Percentiles rank a stretch among this genome's conserved stretches.
These are phyloP conservation scores for Papilio helenus DNA, from an alignment of 1,140 invertebrate species.

Conservation along the genomic window DNA sequence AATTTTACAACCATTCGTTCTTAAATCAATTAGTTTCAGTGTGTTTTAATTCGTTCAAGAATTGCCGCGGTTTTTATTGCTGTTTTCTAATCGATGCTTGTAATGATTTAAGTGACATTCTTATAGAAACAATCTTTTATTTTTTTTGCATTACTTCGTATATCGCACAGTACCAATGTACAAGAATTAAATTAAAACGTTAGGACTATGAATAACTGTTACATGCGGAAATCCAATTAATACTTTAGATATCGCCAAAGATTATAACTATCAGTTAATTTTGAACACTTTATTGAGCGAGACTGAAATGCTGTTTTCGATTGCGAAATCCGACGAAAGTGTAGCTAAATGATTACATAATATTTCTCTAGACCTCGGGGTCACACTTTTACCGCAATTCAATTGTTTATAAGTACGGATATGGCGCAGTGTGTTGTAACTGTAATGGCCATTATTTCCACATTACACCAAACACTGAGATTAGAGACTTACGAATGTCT, in stretches of 20 bases:
- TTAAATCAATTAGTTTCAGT: slow-evolving; percentile 21
- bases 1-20: background rate
- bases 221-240: background rate
- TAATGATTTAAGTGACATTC: background rate
- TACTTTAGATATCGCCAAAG: background rate
- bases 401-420: slow-evolving; percentile 56
- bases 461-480: background rate
- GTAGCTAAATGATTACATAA: slow-evolving; percentile 51
- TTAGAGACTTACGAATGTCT: background rate
- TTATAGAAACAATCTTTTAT: background rate
- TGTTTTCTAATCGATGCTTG: slow-evolving; percentile 10
- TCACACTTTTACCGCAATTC: slow-evolving; percentile 55
- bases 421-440: slow-evolving; percentile 46
- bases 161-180: too few species aligned
- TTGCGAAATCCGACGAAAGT: slow-evolving; percentile 49
- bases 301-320: slow-evolving; percentile 1
- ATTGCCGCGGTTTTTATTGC: background rate
- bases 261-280: background rate
- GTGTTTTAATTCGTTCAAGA: slow-evolving; percentile 23
- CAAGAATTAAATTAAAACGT: too few species aligned
- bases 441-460: slow-evolving; percentile 37
- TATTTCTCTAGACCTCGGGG: slow-evolving; percentile 41
- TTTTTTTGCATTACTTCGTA: background rate
- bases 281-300: background rate
- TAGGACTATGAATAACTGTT: too few species aligned